A percentile compares a stretch with the other conserved stretches of the same genome.
phyloP scores from a whole-genome alignment of 2,113 vertebrate species.

The Lichenostomus cassidix region DNA sequence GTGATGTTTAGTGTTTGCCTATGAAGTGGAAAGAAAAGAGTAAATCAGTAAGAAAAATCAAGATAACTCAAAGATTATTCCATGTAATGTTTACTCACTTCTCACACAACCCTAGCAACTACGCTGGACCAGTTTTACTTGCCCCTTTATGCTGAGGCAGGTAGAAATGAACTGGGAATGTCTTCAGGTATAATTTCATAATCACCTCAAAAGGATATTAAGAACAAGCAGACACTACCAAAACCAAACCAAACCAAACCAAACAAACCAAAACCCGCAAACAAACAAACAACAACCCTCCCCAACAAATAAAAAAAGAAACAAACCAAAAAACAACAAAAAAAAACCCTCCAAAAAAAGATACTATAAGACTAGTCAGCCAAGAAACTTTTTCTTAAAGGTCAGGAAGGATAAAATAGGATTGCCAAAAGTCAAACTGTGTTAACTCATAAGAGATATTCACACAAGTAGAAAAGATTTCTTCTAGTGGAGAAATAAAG shows the following conservation, averaged over 20 bases:
- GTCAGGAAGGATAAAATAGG: neutral
- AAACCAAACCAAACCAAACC: neutral
- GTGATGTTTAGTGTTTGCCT: neutral
- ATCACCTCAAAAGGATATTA: neutral
- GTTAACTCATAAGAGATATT: neutral
- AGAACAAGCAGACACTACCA: neutral
- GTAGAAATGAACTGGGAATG: neutral
- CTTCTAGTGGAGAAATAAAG: neutral
- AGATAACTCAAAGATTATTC: neutral
- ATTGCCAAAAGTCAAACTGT: neutral
- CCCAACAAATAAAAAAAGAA: neutral
- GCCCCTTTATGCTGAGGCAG: neutral
- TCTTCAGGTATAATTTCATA: neutral
- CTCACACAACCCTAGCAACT: neutral
- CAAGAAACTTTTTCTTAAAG: neutral
- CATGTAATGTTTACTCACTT: neutral
- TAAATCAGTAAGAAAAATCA: neutral
- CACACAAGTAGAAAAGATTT: neutral
- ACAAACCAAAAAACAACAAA: neutral
- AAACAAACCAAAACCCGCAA: no score
- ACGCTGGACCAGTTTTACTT: neutral
- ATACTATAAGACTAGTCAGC: neutral
- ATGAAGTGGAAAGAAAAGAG: neutral
- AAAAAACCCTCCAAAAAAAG: no score
- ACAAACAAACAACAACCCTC: neutral